A percentile compares a stretch with the other conserved stretches of the same genome.
Conservation (phyloP, 2,797 vertebrate species). For the Clarias laeviceps region DNA sequence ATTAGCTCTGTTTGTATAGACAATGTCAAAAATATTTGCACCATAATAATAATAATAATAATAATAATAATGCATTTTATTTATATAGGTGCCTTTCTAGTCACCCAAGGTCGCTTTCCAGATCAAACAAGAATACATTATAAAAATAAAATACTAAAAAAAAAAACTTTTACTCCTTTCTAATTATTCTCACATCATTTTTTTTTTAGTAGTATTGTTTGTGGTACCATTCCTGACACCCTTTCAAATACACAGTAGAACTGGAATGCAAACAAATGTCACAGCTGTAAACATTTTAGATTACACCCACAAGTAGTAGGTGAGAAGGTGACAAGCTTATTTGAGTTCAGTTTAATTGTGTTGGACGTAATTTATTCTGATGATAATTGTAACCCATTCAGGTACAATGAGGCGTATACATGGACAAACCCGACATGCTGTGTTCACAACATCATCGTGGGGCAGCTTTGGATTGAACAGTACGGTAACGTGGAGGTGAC, state of each 20-base stretch:
- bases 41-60: too few relatives aligned
- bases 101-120: too few relatives aligned
- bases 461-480: constrained; percentile 99
- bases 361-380: not conserved
- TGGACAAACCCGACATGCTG: constrained; percentile 99
- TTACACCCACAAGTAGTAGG: not conserved
- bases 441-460: constrained; percentile 98
- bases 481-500: constrained; percentile 95
- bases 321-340: not conserved
- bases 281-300: not conserved
- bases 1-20: not conserved
- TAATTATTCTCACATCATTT: not conserved
- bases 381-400: constrained; percentile 55
- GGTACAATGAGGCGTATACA: constrained; percentile 93
- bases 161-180: not conserved
- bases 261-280: not conserved
- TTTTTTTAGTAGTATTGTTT: not conserved
- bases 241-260: not conserved
- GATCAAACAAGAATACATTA: too few relatives aligned
- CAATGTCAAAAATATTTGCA: not conserved
- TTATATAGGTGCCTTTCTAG: too few relatives aligned
- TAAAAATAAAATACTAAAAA: too few relatives aligned
- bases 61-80: too few relatives aligned
- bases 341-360: not conserved
- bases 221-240: not conserved